Base-by-base conservation (phyloP, 2,888 invertebrate genomes). In the Parelbella ahira region DNA sequence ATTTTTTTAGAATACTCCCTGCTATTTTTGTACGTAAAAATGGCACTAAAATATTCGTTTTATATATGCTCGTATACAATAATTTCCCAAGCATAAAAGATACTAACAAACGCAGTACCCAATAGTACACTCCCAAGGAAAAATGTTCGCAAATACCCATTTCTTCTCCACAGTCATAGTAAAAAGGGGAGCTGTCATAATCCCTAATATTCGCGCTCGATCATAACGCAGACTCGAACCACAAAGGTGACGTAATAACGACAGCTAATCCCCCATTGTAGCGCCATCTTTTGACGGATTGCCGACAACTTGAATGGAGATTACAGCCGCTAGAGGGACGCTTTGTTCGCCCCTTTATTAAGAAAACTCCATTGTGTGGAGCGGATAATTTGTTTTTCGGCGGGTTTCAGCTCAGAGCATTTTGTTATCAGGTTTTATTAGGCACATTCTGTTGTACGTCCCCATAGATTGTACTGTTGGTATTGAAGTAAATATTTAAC, bases 261-360 rank as follows among this genome's bases (percentile, higher is more conserved):
- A 59, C 67, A 67, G 74, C 78, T 86, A 82, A 86, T 84, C 82
- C 84, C 15, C 63, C 49, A 86, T 86, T 86, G 86, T 86, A 61
- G 77, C 80, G 81, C 76, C 86, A 86, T 79, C 86, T 86, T 68
- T 82, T 84, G 84, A 82, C 84, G 68, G 82, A 84, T 84, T 81
- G 79, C 73, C 68, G 57, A 50, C 69, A 61, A 69, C 63, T 64
- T 78, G 69, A 83, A 81, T 80, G 55, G 81, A 79, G 81, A 76
- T 82, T 80, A 76, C 69, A 51, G 56, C 58, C 67, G 64, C 65
- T 53, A 68, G 76, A 77, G 38, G n/a, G 75, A 72, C 67, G 76
- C 77, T 81, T 83, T 84, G 83, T 83, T 68, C 66, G 60, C 34
- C 37, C 47, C 48, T 56, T 68, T 80, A 78, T 81, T 75, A 72